Evolutionary conservation across 2,113 vertebrate genomes (phyloP).

Genomic region (Semicossyphus pulcher): DNA sequence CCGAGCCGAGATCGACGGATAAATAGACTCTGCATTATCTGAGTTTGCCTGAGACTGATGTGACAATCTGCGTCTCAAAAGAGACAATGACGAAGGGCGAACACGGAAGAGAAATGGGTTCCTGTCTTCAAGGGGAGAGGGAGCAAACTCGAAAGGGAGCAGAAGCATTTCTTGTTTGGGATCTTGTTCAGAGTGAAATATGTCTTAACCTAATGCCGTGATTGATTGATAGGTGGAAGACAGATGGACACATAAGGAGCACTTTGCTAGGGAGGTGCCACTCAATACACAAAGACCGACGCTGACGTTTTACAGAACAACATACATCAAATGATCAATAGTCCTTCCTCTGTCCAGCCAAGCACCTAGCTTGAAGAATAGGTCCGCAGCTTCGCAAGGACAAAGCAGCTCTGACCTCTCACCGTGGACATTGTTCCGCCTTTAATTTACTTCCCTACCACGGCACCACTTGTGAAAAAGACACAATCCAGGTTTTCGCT

Average conservation of each 20-base stretch:
- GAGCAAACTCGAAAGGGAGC: conserved; percentile 21
- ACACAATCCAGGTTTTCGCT: not conserved
- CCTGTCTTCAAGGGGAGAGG: conserved; percentile 13
- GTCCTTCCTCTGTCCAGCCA: conserved; percentile 42
- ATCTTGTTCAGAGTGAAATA: conserved; percentile 67
- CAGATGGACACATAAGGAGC: conserved; percentile 62
- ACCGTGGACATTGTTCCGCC: conserved; percentile 29
- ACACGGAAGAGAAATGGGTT: conserved; percentile 12
- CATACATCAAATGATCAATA: conserved; percentile 75
- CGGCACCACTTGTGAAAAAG: not conserved
- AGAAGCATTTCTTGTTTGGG: conserved; percentile 56
- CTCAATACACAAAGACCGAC: conserved; percentile 67
- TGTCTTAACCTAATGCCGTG: conserved; percentile 67
- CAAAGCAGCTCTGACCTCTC: conserved; percentile 56
- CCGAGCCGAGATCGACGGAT: conserved; percentile 53
- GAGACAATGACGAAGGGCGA: conserved; percentile 22
- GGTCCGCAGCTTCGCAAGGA: conserved; percentile 43
- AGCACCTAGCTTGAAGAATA: conserved; percentile 55
- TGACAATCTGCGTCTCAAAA: conserved; percentile 49
- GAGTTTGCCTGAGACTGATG: conserved; percentile 25
- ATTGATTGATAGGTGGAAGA: conserved; percentile 66
- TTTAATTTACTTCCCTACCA: conserved; percentile 27
- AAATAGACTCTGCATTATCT: conserved; percentile 40
- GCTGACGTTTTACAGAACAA: conserved; percentile 70
- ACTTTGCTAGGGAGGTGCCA: conserved; percentile 65